These are phyloP conservation scores for Eidolon dupreanum DNA, from an alignment of 2,797 vertebrate species.

Conservation along the genomic window DNA sequence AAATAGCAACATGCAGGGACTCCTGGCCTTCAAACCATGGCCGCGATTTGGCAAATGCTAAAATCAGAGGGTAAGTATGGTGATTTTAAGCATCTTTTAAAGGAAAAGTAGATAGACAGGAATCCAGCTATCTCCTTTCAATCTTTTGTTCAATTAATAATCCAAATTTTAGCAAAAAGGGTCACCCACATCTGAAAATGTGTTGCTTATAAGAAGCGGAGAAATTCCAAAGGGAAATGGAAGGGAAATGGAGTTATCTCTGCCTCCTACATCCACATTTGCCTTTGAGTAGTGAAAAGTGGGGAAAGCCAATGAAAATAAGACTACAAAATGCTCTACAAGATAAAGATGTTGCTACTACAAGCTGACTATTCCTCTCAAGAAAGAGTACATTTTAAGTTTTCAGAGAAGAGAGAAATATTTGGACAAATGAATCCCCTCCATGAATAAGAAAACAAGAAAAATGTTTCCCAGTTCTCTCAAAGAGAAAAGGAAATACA, in stretches of 20 bases:
- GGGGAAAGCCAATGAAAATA: neutral
- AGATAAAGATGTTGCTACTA: neutral
- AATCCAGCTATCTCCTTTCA: neutral
- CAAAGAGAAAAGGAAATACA: neutral
- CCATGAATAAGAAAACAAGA: neutral
- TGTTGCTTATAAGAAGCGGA: neutral
- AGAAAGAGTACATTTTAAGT: fast-evolving
- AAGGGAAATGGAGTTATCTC: neutral
- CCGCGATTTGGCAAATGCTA: fast-evolving
- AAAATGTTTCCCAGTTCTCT: neutral
- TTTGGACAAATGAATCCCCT: neutral
- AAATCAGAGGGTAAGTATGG: neutral
- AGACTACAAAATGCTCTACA: neutral
- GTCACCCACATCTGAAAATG: neutral
- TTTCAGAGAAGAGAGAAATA: neutral
- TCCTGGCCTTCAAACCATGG: neutral
- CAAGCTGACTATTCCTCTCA: neutral
- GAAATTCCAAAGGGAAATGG: conserved; percentile 27
- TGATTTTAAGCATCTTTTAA: neutral
- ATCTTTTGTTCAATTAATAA: neutral
- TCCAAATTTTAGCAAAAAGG: neutral
- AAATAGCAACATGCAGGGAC: conserved; percentile 61
- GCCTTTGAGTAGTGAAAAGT: neutral
- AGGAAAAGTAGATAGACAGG: neutral
- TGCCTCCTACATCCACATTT: neutral